Conservation (phyloP, 2,888 invertebrate species). For the Acanthacorydalis orientalis region DNA sequence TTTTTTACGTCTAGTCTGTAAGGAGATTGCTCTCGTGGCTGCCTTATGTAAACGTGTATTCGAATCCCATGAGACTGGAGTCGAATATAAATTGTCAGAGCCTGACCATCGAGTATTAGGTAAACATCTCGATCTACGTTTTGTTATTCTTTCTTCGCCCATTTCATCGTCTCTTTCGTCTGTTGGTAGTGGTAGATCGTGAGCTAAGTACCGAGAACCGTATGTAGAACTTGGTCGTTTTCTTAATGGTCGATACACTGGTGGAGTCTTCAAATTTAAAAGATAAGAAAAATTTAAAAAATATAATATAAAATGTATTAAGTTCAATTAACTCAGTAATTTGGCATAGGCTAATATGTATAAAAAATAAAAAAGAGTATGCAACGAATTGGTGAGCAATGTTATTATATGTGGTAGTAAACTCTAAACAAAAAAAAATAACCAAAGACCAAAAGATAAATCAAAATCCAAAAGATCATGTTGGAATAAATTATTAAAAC, state of each 20-base stretch:
- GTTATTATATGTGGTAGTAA: too few relatives aligned
- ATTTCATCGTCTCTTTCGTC: conserved; percentile 37
- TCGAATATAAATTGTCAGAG: background rate
- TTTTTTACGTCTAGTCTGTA: conserved; percentile 18
- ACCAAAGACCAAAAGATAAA: too few relatives aligned
- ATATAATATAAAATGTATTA: too few relatives aligned
- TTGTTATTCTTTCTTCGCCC: conserved; percentile 11
- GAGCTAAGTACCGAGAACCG: conserved; percentile 35
- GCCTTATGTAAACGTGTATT: conserved; percentile 12
- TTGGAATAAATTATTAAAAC: too few relatives aligned
- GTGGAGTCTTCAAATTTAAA: conserved; percentile 16
- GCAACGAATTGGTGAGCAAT: too few relatives aligned
- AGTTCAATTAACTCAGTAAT: too few relatives aligned
- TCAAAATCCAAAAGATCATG: too few relatives aligned
- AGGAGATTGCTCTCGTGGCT: conserved; percentile 20
- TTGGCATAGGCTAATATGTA: too few relatives aligned
- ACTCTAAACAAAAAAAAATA: too few relatives aligned
- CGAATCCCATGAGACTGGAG: background rate
- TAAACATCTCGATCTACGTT: conserved; percentile 12
- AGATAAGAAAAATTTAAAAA: background rate
- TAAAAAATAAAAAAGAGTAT: too few relatives aligned
- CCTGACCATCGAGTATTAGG: background rate
- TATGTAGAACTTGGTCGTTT: conserved; percentile 30
- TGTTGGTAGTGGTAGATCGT: conserved; percentile 39
- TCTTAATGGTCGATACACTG: conserved; percentile 26